A percentile compares a stretch with the other conserved stretches of the same genome.
These are phyloP conservation scores for Karalla daura DNA, from an alignment of 2,797 vertebrate genomes.

Conservation along the genomic window DNA sequence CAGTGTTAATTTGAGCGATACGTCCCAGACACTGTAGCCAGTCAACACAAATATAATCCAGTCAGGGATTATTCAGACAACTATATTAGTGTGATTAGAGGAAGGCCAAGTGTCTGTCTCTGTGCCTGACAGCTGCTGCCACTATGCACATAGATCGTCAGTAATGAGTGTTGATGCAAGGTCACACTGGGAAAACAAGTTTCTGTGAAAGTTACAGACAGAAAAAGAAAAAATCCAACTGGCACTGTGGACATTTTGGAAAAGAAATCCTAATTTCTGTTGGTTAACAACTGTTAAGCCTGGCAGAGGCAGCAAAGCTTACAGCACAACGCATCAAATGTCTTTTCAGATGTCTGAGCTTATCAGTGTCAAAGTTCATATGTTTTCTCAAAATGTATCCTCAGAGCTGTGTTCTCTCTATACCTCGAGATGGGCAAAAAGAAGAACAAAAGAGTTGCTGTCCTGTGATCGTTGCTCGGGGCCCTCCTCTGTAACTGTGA, in stretches of 20 bases:
- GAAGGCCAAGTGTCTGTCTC: background rate
- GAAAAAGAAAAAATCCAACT: background rate
- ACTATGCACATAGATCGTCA: background rate
- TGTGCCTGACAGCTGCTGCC: conserved; percentile 8
- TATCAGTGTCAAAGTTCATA: no score
- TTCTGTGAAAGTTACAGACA: conserved; percentile 11
- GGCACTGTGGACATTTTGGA: background rate
- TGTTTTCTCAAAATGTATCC: no score
- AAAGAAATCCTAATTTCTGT: background rate
- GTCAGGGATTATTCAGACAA: conserved; percentile 3
- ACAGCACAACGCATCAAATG: background rate
- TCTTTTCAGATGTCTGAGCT: background rate
- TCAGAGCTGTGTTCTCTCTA: no score
- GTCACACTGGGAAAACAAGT: conserved; percentile 15
- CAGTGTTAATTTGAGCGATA: background rate
- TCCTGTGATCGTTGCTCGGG: no score
- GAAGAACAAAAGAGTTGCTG: no score
- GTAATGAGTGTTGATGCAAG: conserved; percentile 11
- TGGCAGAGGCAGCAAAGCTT: background rate
- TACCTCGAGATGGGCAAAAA: no score
- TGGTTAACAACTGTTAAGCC: background rate
- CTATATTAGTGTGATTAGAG: conserved; percentile 1
- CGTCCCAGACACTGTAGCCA: background rate
- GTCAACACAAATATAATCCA: background rate
- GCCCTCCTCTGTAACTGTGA: no score